Evolutionary conservation across 23 tunicate genomes (phyloP).

Genomic region (Halocynthia aurantium): DNA sequence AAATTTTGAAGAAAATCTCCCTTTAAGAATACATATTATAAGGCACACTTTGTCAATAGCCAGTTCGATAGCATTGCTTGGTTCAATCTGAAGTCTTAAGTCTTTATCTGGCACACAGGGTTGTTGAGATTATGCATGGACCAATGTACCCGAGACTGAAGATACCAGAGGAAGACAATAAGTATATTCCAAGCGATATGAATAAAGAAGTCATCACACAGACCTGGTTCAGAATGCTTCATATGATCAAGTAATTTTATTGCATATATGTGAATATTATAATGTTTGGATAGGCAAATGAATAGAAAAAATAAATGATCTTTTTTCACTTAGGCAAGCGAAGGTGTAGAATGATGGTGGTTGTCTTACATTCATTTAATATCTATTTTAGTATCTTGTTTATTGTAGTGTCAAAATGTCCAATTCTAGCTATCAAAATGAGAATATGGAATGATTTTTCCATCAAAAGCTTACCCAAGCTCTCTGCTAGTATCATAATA

Average conservation of each 20-base stretch:
- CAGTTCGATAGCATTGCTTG: not conserved
- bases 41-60: not conserved
- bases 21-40: too few relatives aligned
- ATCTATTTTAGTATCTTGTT: too few relatives aligned
- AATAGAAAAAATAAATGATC: too few relatives aligned
- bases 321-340: too few relatives aligned
- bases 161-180: conserved; percentile 52
- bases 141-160: conserved; percentile 53
- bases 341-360: too few relatives aligned
- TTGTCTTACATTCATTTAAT: too few relatives aligned
- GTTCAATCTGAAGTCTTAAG: not conserved
- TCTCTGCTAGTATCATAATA: not conserved
- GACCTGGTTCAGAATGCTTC: conserved; percentile 85
- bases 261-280: not conserved
- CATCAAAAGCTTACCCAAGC: not conserved
- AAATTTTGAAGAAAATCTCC: too few relatives aligned
- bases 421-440: too few relatives aligned
- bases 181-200: conserved; percentile 56
- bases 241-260: conserved; percentile 55
- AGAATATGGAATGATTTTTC: not conserved
- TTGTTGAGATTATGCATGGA: conserved; percentile 67
- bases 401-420: too few relatives aligned
- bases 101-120: conserved; percentile 18
- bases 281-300: not conserved
- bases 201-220: conserved; percentile 61